phyloP scores from a whole-genome alignment of 1,140 invertebrate species.

The Bombus huntii region DNA sequence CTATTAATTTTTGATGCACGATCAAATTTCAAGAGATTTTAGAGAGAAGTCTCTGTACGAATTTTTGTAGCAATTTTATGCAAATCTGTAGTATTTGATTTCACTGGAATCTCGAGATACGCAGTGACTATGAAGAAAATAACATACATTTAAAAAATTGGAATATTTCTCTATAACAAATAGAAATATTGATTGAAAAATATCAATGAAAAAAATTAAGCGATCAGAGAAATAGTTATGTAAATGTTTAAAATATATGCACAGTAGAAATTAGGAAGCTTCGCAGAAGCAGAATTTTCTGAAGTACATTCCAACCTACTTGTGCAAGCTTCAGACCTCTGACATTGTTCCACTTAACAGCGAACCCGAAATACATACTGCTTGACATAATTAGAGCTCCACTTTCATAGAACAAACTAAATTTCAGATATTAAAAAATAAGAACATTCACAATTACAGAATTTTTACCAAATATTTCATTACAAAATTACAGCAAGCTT shows the following conservation, averaged over 20 bases:
- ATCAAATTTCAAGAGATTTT: not conserved
- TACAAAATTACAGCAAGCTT: not conserved
- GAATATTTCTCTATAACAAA: not conserved
- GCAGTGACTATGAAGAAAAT: no score
- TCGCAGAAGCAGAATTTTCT: not conserved
- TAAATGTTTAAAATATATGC: not conserved
- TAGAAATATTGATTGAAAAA: not conserved
- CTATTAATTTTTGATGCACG: not conserved
- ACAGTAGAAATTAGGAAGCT: not conserved
- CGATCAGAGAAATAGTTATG: not conserved
- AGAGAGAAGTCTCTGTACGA: not conserved
- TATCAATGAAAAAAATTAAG: not conserved
- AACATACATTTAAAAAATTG: not conserved
- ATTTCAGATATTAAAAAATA: not conserved
- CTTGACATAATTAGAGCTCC: not conserved
- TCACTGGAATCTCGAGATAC: no score
- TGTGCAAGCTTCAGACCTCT: not conserved
- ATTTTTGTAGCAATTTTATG: not conserved
- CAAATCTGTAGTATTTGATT: no score
- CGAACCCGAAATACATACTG: conserved; percentile 10
- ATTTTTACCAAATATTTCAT: not conserved
- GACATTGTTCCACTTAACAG: conserved; percentile 15
- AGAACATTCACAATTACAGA: not conserved
- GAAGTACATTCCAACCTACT: not conserved
- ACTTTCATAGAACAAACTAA: not conserved